phyloP scores from a whole-genome alignment of 2,797 vertebrate genomes.

The Lithobates sylvaticus region DNA sequence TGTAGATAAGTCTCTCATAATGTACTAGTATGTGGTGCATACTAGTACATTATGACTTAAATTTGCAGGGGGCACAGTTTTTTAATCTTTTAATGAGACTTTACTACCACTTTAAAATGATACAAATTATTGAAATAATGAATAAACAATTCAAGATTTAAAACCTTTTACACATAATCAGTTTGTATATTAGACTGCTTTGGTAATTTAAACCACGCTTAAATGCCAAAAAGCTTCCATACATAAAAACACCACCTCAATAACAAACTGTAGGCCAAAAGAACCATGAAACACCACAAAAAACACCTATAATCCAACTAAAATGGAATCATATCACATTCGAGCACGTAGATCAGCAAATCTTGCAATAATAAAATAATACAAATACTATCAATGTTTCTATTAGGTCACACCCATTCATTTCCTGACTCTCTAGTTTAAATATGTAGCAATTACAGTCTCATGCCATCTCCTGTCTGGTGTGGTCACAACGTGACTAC shows the following conservation, averaged over 20 bases:
- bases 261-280: background rate
- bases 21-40: no score
- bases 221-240: background rate
- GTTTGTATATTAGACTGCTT: background rate
- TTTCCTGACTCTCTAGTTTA: background rate
- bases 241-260: background rate
- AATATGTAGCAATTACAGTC: constrained; percentile 34
- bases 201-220: background rate
- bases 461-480: constrained; percentile 13
- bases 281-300: background rate
- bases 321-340: background rate
- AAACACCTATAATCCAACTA: background rate
- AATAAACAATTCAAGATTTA: no score
- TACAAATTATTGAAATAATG: no score
- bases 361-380: background rate
- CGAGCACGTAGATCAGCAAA: no score
- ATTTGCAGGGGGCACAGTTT: no score
- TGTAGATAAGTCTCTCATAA: no score
- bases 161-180: no score
- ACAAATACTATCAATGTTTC: background rate
- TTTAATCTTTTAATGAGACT: no score
- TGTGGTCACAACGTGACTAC: constrained; percentile 23
- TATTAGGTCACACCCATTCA: constrained; percentile 23
- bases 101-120: no score
- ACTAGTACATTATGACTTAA: no score